Evolutionary conservation across 2,888 invertebrate genomes (phyloP), one percentile per base, ranked within the genome.

Genomic region (Strigamia maritima): DNA sequence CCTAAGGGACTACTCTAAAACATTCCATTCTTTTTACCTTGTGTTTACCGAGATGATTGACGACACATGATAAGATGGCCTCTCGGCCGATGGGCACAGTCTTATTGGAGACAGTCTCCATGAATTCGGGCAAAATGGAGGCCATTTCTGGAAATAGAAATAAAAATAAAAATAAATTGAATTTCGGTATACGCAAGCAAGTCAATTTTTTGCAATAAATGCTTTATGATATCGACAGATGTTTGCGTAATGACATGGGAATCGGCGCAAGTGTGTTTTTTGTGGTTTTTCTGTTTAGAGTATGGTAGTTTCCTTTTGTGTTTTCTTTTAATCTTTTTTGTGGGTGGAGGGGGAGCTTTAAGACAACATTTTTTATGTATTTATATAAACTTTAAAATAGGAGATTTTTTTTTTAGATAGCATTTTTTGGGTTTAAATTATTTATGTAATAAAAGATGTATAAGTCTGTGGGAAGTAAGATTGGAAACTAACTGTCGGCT

Each of bases 41-140:
- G 35, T 74, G 75, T 74, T 74, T 74, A 74, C 35, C 35, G 31
- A 74, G 35, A 35, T 74, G 75, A 74, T 74, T 74, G 75, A 74
- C 75, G 75, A 74, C 75, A 74, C 75, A 74, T 24, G 75, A 74
- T 35, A 74, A 35, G 31, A 26, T 35, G 35, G 75, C 75, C 35
- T 74, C 75, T 35, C 75, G 28, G 28, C 75, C 75, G 31, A 74
- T 35, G 28, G 75, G 75, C 31, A 74, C 75, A 35, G 26, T 74
- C 35, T 16, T 35, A 74, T 74, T 74, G 28, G 75, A 35, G 28
- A 74, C 75, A 35, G 75, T 22, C n/a, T 74, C 75, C 3, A 7
- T 74, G 75, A 74, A 74, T 35, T 74, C 75, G 31, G 75, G 75
- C 35, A 35, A 28, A 16, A 26, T 74, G 75, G 35, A 28, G 28